Conservation (phyloP, 2,113 vertebrate genomes). For the Pomatorhinus ruficollis region DNA sequence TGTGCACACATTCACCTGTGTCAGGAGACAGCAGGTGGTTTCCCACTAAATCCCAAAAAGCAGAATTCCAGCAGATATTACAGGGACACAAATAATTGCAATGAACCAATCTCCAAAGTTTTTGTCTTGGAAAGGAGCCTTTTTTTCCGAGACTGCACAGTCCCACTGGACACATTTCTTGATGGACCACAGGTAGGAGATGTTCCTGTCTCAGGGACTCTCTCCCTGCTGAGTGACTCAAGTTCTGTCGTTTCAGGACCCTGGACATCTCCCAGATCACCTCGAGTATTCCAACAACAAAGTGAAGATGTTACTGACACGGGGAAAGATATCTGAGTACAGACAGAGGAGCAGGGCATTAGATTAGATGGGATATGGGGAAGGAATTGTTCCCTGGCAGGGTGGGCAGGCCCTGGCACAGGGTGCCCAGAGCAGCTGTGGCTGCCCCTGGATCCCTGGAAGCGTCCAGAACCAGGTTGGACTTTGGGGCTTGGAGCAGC, state of each 20-base stretch:
- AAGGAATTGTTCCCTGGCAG: background rate
- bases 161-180: background rate
- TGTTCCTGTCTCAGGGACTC: background rate
- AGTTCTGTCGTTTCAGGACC: background rate
- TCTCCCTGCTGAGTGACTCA: rapidly evolving
- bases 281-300: background rate
- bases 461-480: background rate
- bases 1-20: rapidly evolving
- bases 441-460: background rate
- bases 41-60: background rate
- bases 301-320: rapidly evolving
- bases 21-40: background rate
- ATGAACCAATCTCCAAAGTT: background rate
- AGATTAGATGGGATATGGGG: rapidly evolving
- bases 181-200: background rate
- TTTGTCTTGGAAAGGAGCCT: rapidly evolving
- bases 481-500: background rate
- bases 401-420: background rate
- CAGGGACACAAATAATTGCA: background rate
- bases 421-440: background rate
- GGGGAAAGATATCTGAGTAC: rapidly evolving
- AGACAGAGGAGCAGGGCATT: background rate
- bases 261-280: background rate
- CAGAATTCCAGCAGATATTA: background rate
- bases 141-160: background rate